These are phyloP conservation scores for Rissa tridactyla DNA, from an alignment of 2,113 vertebrate genomes.

Conservation along the genomic window DNA sequence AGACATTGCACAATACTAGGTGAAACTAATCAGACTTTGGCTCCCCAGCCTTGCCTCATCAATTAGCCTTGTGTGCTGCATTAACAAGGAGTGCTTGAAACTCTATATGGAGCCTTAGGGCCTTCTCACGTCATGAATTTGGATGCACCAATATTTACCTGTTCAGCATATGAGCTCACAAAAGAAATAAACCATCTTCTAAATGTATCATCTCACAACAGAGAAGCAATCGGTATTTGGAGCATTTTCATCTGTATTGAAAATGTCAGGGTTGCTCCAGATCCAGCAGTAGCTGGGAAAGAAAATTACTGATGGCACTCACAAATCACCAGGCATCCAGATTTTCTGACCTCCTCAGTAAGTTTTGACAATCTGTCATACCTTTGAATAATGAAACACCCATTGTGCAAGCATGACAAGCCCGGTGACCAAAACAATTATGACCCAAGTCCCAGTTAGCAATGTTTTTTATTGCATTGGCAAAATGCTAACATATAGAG, in stretches of 20 bases:
- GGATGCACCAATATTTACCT: not conserved
- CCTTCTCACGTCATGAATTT: not conserved
- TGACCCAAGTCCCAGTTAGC: not conserved
- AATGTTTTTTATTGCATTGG: not conserved
- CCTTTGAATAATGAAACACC: conserved; percentile 9
- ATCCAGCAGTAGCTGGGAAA: not conserved
- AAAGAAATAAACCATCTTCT: not conserved
- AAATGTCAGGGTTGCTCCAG: conserved; percentile 7
- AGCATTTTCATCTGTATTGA: not conserved
- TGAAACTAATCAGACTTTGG: not conserved
- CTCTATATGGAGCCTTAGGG: not conserved
- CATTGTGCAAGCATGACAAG: not conserved
- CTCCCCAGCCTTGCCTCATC: not conserved
- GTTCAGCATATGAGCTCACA: not conserved
- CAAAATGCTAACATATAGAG: not conserved
- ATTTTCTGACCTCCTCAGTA: not conserved
- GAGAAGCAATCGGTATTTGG: not conserved
- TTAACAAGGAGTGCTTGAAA: not conserved
- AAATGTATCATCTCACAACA: not conserved
- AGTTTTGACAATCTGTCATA: not conserved
- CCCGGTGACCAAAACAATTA: not conserved
- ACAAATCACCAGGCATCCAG: not conserved
- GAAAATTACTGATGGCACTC: not conserved
- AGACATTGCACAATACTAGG: not conserved
- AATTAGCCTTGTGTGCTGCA: not conserved